phyloP scores from a whole-genome alignment of 2,113 vertebrate genomes.

The Tonatia bakeri region DNA sequence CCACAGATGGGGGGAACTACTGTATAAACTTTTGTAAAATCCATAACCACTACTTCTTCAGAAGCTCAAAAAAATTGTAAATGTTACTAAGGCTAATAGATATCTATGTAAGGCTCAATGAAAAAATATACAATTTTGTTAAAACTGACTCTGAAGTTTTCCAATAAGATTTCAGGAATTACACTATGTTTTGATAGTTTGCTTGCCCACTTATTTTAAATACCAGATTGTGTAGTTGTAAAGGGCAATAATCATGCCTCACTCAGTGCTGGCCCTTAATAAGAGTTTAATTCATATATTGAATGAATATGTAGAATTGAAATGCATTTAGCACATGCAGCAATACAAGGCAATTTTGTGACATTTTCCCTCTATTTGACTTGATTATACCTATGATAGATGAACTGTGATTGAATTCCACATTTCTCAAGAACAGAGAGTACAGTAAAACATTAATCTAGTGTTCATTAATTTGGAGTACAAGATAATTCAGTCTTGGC shows the following conservation, averaged over 20 bases:
- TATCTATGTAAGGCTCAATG: background rate
- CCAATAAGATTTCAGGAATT: background rate
- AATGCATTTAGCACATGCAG: background rate
- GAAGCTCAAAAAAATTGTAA: background rate
- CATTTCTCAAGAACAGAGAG: slow-evolving; percentile 4
- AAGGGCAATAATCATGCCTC: background rate
- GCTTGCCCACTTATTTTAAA: background rate
- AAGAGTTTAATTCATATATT: slow-evolving; percentile 9
- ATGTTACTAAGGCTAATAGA: background rate
- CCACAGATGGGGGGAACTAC: too few relatives aligned
- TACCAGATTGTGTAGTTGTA: background rate
- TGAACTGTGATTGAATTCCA: background rate
- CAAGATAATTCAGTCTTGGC: background rate
- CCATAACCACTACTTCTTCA: background rate
- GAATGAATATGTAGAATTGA: background rate
- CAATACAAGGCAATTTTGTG: background rate
- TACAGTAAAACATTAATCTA: background rate
- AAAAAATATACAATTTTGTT: background rate
- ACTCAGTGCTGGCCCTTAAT: background rate
- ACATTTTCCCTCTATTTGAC: background rate
- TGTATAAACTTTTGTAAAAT: background rate
- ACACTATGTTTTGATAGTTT: background rate
- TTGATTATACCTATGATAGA: background rate
- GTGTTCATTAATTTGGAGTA: slow-evolving; percentile 1
- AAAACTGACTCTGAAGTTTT: background rate